These are phyloP conservation scores for Julus scandinavius DNA, from an alignment of 2,888 invertebrate genomes.

Conservation along the genomic window DNA sequence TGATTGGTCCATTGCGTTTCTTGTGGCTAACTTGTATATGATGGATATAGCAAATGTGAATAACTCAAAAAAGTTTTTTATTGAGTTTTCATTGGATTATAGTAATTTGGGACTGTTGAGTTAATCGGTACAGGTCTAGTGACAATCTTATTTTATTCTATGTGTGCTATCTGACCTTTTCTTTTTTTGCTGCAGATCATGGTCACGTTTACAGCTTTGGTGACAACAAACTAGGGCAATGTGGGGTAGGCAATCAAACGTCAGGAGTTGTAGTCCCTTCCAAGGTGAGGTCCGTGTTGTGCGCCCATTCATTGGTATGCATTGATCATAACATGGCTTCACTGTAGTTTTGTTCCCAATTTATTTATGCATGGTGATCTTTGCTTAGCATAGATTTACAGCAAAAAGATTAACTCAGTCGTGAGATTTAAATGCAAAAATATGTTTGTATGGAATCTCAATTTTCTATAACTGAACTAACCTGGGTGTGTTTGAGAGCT, in stretches of 20 bases:
- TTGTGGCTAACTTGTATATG: background rate
- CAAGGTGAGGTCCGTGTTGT: slow-evolving; percentile 63
- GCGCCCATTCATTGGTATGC: background rate
- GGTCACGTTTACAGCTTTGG: slow-evolving; percentile 90
- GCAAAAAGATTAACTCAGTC: background rate
- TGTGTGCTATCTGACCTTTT: slow-evolving; percentile 7
- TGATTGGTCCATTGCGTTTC: slow-evolving; percentile 8
- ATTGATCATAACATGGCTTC: slow-evolving; percentile 35
- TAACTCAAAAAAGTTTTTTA: no score
- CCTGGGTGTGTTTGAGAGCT: background rate
- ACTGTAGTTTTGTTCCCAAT: background rate
- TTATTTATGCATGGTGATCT: background rate
- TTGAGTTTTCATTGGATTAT: no score
- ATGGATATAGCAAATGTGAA: no score
- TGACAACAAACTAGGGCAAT: slow-evolving; percentile 91
- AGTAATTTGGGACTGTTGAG: no score
- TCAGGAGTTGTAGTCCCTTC: slow-evolving; percentile 68
- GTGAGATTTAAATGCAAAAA: background rate
- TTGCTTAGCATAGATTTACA: background rate
- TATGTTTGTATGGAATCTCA: background rate
- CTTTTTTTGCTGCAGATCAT: slow-evolving; percentile 70
- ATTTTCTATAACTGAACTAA: background rate
- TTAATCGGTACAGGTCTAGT: background rate
- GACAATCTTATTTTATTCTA: background rate
- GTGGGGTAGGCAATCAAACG: slow-evolving; percentile 80